A percentile compares a stretch with the other conserved stretches of the same genome.
phyloP scores from a whole-genome alignment of 2,797 vertebrate genomes.

The Sciaenops ocellatus region DNA sequence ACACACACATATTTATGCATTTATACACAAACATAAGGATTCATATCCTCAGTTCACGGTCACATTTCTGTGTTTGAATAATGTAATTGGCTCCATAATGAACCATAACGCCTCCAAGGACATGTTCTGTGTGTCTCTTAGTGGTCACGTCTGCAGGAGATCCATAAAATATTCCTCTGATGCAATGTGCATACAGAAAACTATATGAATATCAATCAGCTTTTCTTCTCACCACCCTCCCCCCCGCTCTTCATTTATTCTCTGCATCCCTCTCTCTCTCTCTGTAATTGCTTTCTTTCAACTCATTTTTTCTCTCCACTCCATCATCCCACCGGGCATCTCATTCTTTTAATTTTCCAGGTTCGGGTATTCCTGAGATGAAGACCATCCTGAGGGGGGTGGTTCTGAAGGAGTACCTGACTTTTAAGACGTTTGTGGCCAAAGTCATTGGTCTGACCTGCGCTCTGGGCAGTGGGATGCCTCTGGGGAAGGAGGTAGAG shows the following conservation, averaged over 20 bases:
- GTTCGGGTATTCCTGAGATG: constrained; percentile 98
- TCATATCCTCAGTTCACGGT: constrained; percentile 34
- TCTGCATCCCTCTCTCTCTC: constrained; percentile 42
- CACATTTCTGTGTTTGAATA: constrained; percentile 55
- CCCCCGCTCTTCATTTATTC: constrained; percentile 55
- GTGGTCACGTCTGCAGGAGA: constrained; percentile 54
- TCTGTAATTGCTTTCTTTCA: constrained; percentile 66
- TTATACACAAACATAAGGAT: constrained; percentile 40
- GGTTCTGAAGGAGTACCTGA: constrained; percentile 98
- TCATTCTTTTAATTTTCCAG: constrained; percentile 74
- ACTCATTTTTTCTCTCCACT: constrained; percentile 49
- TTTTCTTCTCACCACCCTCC: neutral
- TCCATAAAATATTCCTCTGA: constrained; percentile 52
- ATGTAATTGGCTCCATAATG: constrained; percentile 55
- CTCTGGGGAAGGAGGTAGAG: constrained; percentile 95
- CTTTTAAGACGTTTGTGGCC: constrained; percentile 97
- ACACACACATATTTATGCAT: constrained; percentile 10
- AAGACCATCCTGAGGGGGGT: constrained; percentile 97
- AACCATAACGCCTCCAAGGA: constrained; percentile 58
- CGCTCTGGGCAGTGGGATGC: constrained; percentile 97
- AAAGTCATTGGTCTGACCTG: constrained; percentile 98
- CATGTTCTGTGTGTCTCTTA: constrained; percentile 22
- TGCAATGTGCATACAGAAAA: constrained; percentile 65
- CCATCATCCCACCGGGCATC: constrained; percentile 48
- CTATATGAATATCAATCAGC: constrained; percentile 75